Evolutionary conservation across 2,888 invertebrate species (phyloP).

Genomic region (Poecilobothrus nobilitatus): DNA sequence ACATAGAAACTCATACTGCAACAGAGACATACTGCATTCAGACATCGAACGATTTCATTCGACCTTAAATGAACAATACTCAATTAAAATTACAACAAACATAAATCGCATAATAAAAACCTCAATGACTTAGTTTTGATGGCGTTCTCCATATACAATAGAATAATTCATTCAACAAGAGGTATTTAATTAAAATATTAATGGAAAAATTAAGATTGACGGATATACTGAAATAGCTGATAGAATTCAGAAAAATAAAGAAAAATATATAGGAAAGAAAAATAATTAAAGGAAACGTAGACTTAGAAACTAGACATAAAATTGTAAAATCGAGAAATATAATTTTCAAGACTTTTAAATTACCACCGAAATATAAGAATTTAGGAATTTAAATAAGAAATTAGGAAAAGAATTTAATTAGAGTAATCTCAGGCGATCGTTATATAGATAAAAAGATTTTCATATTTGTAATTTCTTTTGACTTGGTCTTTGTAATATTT

Average conservation of each 20-base stretch:
- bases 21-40: slow-evolving; percentile 16
- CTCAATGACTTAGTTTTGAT: slow-evolving; percentile 14
- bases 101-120: slow-evolving; percentile 5
- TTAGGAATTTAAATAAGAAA: no score
- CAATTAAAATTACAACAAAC: slow-evolving; percentile 15
- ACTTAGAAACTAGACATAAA: slow-evolving; percentile 8
- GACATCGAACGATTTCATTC: slow-evolving; percentile 20
- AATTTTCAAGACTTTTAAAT: slow-evolving; percentile 9
- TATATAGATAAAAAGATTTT: no score
- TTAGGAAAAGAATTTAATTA: no score
- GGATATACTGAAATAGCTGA: slow-evolving; percentile 1
- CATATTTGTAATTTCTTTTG: no score
- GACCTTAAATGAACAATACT: slow-evolving; percentile 17
- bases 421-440: no score
- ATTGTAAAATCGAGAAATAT: slow-evolving; percentile 13
- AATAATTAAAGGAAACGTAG: background rate
- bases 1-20: slow-evolving; percentile 14
- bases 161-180: slow-evolving; percentile 13
- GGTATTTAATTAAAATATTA: slow-evolving; percentile 11
- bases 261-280: slow-evolving; percentile 9
- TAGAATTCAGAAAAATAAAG: background rate
- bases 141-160: slow-evolving; percentile 11
- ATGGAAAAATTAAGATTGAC: background rate
- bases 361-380: no score
- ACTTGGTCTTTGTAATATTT: no score